These are phyloP conservation scores for Rhagologus leucostigma DNA, from an alignment of 2,113 vertebrate species.

Conservation along the genomic window DNA sequence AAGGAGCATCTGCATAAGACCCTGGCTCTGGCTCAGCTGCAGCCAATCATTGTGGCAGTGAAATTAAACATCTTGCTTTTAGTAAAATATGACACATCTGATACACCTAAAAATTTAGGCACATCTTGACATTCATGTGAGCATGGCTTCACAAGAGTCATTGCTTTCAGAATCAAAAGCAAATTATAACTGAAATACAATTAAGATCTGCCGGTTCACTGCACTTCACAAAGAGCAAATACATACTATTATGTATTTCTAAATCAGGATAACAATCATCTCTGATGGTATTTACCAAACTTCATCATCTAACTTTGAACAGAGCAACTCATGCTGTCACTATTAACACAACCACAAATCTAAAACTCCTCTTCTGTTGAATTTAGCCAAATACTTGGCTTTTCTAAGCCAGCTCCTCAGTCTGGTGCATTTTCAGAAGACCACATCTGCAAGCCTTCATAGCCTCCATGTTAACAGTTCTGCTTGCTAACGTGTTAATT, in stretches of 20 bases:
- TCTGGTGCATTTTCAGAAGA: slow-evolving; percentile 31
- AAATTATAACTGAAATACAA: slow-evolving; percentile 22
- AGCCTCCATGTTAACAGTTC: slow-evolving; percentile 47
- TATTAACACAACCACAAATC: background rate
- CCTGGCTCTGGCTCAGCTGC: background rate
- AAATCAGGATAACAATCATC: background rate
- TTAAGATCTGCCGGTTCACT: slow-evolving; percentile 46
- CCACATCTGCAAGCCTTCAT: slow-evolving; percentile 38
- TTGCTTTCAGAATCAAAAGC: slow-evolving; percentile 7
- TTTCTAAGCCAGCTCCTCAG: background rate
- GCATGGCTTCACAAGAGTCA: background rate
- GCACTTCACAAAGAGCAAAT: slow-evolving; percentile 40
- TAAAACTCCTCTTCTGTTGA: background rate
- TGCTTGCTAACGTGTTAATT: slow-evolving; percentile 70
- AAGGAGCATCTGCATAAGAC: background rate
- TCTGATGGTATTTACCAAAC: background rate
- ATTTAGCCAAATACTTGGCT: slow-evolving; percentile 17
- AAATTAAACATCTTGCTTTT: background rate
- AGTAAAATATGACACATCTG: background rate
- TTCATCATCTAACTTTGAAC: background rate
- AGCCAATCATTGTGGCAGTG: background rate
- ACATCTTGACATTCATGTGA: background rate
- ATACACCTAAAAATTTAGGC: background rate
- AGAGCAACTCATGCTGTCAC: background rate
- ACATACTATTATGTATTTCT: background rate